Evolutionary conservation across 1,140 invertebrate genomes (phyloP).

Genomic region (Parapsyche elsis): DNA sequence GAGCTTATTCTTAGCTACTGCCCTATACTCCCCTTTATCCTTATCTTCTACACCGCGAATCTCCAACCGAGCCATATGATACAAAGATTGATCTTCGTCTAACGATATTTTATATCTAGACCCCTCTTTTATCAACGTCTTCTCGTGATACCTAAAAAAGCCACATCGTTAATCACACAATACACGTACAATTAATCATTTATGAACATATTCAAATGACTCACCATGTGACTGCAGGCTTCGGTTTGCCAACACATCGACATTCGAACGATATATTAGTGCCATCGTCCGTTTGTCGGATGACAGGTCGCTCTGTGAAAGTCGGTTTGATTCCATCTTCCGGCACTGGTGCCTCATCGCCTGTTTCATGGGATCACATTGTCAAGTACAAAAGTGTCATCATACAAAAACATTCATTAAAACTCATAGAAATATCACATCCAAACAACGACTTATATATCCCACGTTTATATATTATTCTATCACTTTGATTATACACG

Average conservation of each 20-base stretch:
- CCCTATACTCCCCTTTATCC: conserved; percentile 94
- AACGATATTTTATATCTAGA: conserved; percentile 82
- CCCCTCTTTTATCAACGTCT: conserved; percentile 80
- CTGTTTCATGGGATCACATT: conserved; percentile 65
- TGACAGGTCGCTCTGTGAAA: conserved; percentile 95
- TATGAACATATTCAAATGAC: conserved; percentile 58
- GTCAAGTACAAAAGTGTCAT: not conserved
- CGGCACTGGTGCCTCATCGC: conserved; percentile 91
- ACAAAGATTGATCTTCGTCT: conserved; percentile 87
- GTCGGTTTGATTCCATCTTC: conserved; percentile 92
- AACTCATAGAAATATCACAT: not conserved
- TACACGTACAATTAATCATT: not conserved
- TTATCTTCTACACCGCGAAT: conserved; percentile 83
- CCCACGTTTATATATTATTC: not conserved
- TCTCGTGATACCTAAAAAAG: conserved; percentile 86
- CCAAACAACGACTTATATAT: not conserved
- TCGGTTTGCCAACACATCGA: conserved; percentile 93
- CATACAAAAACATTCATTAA: not conserved
- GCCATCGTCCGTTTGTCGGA: conserved; percentile 94
- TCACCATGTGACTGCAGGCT: conserved; percentile 92
- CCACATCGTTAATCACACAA: too few species aligned
- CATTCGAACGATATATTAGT: conserved; percentile 95
- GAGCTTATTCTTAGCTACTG: conserved; percentile 90
- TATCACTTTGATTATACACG: not conserved
- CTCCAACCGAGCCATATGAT: conserved; percentile 87